Base-by-base conservation (phyloP, 2,888 invertebrate species). In the Plutella xylostella region DNA sequence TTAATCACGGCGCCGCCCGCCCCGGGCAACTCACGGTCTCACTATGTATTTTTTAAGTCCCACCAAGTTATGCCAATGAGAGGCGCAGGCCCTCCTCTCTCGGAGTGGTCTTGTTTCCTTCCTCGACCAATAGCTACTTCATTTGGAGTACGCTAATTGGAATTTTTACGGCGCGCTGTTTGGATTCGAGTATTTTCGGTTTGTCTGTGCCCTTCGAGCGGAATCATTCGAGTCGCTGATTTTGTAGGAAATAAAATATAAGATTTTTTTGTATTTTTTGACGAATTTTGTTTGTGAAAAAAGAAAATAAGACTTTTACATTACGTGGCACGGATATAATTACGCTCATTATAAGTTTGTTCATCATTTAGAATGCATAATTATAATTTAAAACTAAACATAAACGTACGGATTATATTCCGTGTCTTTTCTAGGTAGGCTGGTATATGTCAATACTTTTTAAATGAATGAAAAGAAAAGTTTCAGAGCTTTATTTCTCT, bases 11-110 rank as follows among this genome's bases (percentile, higher is more conserved):
- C 56, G 66, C 62, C 57, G 65, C 67, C 68, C 68, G 65, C 73
- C 76, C 74, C 61, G 63, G 59, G 70, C 77, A 72, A 61, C 68
- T 75, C 72, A 75, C 78, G 74, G 78, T 78, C 78, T 74, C 70
- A 76, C 78, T 75, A 74, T 78, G 75, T 80, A 77, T 80, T 80
- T 82, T 79, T 79, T 73, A 73, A 76, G 72, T 70, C 64, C 65
- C 62, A 50, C 56, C 57, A 63, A 62, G 58, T 61, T 61, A 31
- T 14, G 60, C 48, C 43, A 34, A 45, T 48, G 48, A 34, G 45
- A 42, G 34, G 45, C 51, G 39, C 49, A 47, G 43, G 25, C 38
- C 42, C 37, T 21, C 43, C n/a, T n/a, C n/a, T n/a, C n/a, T n/a
- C n/a, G n/a, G n/a, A n/a, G 34, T 49, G 43, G 58, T 54, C 60